Evolutionary conservation across 2,888 invertebrate genomes (phyloP).

Genomic region (Dryobotodes eremita): DNA sequence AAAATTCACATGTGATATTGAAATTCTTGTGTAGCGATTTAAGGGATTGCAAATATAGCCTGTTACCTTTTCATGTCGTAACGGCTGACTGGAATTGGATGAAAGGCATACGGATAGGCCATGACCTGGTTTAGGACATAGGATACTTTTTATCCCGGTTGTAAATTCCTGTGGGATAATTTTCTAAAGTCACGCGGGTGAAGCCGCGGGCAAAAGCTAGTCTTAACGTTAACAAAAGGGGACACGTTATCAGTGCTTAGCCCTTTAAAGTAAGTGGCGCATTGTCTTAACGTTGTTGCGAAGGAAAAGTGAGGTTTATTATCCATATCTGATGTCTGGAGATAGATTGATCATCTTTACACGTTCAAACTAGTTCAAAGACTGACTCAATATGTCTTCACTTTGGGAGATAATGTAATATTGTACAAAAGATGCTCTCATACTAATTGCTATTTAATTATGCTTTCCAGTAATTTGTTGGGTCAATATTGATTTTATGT

Average conservation of each 20-base stretch:
- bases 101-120: no score
- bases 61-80: no score
- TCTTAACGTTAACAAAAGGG: background rate
- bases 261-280: slow-evolving; percentile 2
- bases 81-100: no score
- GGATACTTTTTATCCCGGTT: no score
- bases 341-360: slow-evolving; percentile 19
- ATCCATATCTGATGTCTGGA: slow-evolving; percentile 17
- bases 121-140: no score
- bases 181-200: no score
- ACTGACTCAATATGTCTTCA: slow-evolving; percentile 1
- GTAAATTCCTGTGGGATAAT: no score
- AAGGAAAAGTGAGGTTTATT: slow-evolving; percentile 2
- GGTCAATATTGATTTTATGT: background rate
- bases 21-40: no score
- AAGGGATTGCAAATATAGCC: no score
- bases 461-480: background rate
- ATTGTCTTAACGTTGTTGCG: slow-evolving; percentile 11
- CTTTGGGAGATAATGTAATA: background rate
- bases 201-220: no score
- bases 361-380: background rate
- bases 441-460: background rate
- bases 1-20: no score
- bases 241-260: background rate
- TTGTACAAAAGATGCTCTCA: background rate